Base-by-base conservation (phyloP, 2,113 vertebrate genomes). In the Pollachius pollachius region DNA sequence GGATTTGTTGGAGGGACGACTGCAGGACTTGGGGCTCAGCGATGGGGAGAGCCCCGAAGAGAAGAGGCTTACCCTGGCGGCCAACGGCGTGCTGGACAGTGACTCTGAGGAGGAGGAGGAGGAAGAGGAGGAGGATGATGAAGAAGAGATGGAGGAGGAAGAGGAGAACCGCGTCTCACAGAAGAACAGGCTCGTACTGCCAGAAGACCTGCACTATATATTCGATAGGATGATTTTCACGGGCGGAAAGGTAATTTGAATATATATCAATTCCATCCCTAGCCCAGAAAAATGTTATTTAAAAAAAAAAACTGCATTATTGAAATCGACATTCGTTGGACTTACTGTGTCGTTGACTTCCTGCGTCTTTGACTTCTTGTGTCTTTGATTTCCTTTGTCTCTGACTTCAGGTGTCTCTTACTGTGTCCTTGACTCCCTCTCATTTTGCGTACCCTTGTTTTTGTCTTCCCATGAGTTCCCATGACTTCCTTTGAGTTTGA, bases 221-320 rank as follows among this genome's bases (percentile, higher is more conserved):
- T 99, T 99, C 82, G 96, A 99, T 88, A 94, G 94, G 87, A 94
- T 96, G 93, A 96, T 98, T 90, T 94, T 99, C 88, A 99, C 97
- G 27, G 96, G 95, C 74, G 97, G 97, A 89, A 99, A 99, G 96
- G 97, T 98, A 86, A 89, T 4, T 5, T 19, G 58, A 60, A 48
- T 12, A 48, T 48, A 48, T 12, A 48, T 48, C 12, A 9, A 48
- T 13, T 48, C 41, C 12, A 13, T 48, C 41, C 9, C 12, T 9
- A 48, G 41, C 41, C 9, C 30, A 34, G 23, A 23, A 34, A 34
- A 34, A 4, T 7, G 3, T 3, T 34, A 7, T 48, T 48, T 4
- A 41, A 23, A 23, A 23, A 23, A 48, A 48, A 48, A 13, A 1
- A 48, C 2, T 9, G 12, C 41, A 12, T 13, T 9, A 13, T 48